phyloP scores from a whole-genome alignment of 2,888 invertebrate species.

The Lobophora halterata region DNA sequence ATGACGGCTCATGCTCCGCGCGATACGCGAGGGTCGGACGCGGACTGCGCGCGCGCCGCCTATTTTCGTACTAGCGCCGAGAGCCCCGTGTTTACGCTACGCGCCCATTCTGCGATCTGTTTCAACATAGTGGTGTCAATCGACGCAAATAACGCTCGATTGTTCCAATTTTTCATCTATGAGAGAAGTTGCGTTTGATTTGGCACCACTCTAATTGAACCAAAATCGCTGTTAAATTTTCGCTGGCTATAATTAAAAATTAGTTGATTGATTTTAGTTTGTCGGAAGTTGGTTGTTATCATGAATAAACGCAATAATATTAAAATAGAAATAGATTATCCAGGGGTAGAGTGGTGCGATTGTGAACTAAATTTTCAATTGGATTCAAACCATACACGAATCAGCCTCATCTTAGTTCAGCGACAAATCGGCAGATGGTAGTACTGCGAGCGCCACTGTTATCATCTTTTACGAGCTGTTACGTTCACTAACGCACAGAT shows the following conservation, averaged over 20 bases:
- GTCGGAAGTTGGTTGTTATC: not conserved
- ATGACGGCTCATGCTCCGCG: constrained; percentile 70
- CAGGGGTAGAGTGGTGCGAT: not conserved
- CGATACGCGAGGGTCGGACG: constrained; percentile 60
- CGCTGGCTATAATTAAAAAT: not conserved
- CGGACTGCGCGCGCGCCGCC: constrained; percentile 58
- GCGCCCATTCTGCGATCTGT: constrained; percentile 31
- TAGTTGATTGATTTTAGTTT: not conserved
- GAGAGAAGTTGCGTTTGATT: constrained; percentile 13
- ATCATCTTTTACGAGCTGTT: constrained; percentile 19
- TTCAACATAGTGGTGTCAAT: constrained; percentile 32
- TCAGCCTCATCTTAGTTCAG: constrained; percentile 13
- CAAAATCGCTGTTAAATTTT: not conserved
- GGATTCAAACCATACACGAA: constrained; percentile 20
- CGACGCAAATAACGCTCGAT: constrained; percentile 33
- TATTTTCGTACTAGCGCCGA: constrained; percentile 66
- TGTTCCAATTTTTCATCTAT: constrained; percentile 29
- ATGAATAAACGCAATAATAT: not conserved
- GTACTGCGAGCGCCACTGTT: not conserved
- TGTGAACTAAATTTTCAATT: constrained; percentile 7
- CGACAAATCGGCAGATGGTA: constrained; percentile 19
- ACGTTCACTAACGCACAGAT: constrained; percentile 38
- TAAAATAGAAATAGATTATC: not conserved
- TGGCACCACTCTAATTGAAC: constrained; percentile 1
- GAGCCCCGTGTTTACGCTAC: constrained; percentile 52